Evolutionary conservation across 2,113 vertebrate species (phyloP).

Genomic region (Pelusios castaneus): DNA sequence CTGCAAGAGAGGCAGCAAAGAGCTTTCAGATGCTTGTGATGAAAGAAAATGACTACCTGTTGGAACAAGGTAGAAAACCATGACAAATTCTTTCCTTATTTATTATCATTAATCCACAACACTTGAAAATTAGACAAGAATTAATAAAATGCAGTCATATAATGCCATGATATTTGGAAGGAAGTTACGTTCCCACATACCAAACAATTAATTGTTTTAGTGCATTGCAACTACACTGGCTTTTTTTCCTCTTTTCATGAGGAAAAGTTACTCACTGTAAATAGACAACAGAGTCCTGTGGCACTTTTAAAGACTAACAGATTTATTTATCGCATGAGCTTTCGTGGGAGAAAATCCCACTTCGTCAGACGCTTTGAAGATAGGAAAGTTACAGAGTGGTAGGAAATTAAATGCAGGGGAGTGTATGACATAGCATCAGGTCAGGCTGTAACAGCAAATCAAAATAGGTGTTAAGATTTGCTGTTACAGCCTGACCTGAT

Average conservation of each 20-base stretch:
- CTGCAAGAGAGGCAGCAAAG: not conserved
- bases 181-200: not conserved
- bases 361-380: too few species aligned
- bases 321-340: too few species aligned
- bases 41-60: conserved; percentile 47
- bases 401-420: too few species aligned
- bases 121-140: not conserved
- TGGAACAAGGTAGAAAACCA: not conserved
- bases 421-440: too few species aligned
- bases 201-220: not conserved
- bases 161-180: not conserved
- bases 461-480: too few species aligned
- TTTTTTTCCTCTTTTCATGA: not conserved
- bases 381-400: too few species aligned
- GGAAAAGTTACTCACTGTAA: not conserved
- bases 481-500: too few species aligned
- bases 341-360: too few species aligned
- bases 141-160: not conserved
- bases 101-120: not conserved
- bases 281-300: not conserved
- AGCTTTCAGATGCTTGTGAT: conserved; percentile 35
- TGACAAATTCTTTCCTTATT: not conserved
- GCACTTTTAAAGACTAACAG: too few species aligned
- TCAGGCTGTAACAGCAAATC: too few species aligned
- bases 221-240: not conserved